Evolutionary conservation across 2,113 vertebrate species (phyloP).

Genomic region (Planiliza haematocheilus): DNA sequence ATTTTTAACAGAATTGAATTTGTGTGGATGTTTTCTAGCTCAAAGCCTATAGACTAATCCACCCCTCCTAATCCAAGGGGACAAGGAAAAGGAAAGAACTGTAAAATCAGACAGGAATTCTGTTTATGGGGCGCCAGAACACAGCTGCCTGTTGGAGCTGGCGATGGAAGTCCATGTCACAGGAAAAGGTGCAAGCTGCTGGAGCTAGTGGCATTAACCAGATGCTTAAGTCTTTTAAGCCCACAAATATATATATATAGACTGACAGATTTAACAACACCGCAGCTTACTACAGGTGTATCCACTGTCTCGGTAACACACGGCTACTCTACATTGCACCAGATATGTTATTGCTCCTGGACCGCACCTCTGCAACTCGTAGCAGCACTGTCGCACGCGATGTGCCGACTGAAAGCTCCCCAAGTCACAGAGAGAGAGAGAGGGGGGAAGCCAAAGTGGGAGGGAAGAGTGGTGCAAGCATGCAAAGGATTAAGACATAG

Average conservation of each 20-base stretch:
- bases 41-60: constrained; percentile 15
- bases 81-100: constrained; percentile 68
- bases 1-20: constrained; percentile 25
- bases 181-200: constrained; percentile 44
- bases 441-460: constrained; percentile 50
- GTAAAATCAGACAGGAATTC: constrained; percentile 77
- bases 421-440: constrained; percentile 59
- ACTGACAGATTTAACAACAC: constrained; percentile 52
- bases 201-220: constrained; percentile 60
- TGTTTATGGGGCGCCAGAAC: constrained; percentile 73
- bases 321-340: constrained; percentile 26
- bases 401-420: constrained; percentile 65
- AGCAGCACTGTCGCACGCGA: constrained; percentile 67
- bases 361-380: constrained; percentile 33
- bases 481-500: constrained; percentile 42
- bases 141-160: constrained; percentile 68
- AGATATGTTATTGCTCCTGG: constrained; percentile 67
- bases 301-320: constrained; percentile 41
- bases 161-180: constrained; percentile 60
- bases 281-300: constrained; percentile 59
- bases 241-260: constrained; percentile 32
- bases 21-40: constrained; percentile 39
- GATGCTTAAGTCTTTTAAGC: constrained; percentile 60
- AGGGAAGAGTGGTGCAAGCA: constrained; percentile 31
- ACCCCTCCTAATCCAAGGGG: constrained; percentile 39